Evolutionary conservation across 2,113 vertebrate species (phyloP).

Genomic region (Eretmochelys imbricata): DNA sequence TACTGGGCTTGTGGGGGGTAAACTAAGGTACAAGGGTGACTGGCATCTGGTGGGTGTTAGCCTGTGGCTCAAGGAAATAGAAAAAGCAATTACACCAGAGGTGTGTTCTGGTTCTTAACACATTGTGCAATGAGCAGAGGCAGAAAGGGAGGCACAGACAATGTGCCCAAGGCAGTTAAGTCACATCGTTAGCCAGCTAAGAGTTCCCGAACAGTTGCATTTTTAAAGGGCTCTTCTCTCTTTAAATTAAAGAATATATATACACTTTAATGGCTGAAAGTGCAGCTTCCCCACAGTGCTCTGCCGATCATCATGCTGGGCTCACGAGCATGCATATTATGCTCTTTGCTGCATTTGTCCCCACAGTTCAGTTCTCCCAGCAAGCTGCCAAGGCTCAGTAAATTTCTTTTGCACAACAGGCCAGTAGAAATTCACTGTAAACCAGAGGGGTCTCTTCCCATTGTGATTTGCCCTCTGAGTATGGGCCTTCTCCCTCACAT

Average conservation of each 20-base stretch:
- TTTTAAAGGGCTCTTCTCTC: neutral
- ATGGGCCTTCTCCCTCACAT: neutral
- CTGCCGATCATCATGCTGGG: neutral
- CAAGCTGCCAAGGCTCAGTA: neutral
- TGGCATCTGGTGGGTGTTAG: neutral
- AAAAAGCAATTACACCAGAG: neutral
- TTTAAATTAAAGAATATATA: neutral
- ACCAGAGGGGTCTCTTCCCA: constrained; percentile 36
- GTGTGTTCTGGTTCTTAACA: accelerated
- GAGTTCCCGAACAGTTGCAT: accelerated
- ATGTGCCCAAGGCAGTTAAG: neutral
- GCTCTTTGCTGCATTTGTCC: accelerated
- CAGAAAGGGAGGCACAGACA: neutral
- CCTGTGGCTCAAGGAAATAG: neutral
- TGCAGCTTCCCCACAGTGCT: neutral
- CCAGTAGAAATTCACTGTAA: constrained; percentile 29
- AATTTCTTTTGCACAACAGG: constrained; percentile 16
- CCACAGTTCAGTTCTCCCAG: neutral
- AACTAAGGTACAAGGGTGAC: neutral
- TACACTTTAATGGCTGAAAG: accelerated
- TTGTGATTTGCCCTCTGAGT: neutral
- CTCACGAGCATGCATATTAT: accelerated
- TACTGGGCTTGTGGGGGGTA: neutral
- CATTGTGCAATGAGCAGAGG: accelerated
- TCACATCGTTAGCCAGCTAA: neutral